Conservation (phyloP, 37 sponge, comb jelly and placozoan genomes). For the Amphimedon queenslandica region DNA sequence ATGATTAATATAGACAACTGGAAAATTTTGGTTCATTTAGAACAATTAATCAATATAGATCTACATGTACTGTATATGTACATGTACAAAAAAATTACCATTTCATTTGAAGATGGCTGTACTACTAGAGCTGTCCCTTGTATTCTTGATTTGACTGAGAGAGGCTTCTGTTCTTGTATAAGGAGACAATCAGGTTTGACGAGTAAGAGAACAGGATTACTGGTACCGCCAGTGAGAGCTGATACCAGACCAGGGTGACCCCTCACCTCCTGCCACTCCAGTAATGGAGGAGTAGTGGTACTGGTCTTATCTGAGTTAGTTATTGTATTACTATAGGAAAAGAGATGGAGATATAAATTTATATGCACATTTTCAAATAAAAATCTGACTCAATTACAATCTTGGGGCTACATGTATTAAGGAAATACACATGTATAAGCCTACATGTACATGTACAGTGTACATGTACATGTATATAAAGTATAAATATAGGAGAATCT, state of each 20-base stretch:
- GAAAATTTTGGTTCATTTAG: no score
- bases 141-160: constrained; percentile 75
- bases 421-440: no score
- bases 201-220: constrained; percentile 70
- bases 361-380: no score
- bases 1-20: no score
- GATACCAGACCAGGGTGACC: constrained; percentile 82
- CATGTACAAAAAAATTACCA: neutral
- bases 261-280: constrained; percentile 81
- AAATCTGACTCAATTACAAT: no score
- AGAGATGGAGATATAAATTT: no score
- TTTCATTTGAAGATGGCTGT: constrained; percentile 33
- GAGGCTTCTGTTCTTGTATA: constrained; percentile 63
- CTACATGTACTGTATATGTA: no score
- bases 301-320: neutral
- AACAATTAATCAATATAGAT: no score
- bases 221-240: constrained; percentile 40
- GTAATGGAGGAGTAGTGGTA: constrained; percentile 29
- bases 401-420: no score
- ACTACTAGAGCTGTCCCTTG: constrained; percentile 76
- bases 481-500: no score
- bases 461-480: no score
- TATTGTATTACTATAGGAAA: neutral
- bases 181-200: constrained; percentile 69
- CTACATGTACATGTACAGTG: no score